Evolutionary conservation across 2,797 vertebrate species (phyloP), one percentile per base, ranked within the genome.

Genomic region (Chanos chanos): DNA sequence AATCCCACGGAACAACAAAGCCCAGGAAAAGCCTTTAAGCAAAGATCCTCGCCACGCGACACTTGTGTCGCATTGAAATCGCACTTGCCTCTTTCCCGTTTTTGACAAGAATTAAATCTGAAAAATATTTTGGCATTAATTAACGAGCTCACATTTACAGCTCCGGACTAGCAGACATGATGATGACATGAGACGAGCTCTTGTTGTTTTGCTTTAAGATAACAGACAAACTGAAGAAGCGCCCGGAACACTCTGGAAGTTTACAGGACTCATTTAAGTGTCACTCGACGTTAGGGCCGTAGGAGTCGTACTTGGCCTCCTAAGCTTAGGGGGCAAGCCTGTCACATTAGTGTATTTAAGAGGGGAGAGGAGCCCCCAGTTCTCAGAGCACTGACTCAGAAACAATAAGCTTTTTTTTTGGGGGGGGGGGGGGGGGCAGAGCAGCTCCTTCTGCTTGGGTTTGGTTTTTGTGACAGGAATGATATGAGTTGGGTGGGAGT

Each of bases 261-360:
- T 64, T 55, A 66, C 25, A 44, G 36, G 15, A 67, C 55, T 65
- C 43, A 51, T 72, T 74, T 70, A 73, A 64, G 53, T 61, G 66
- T 72, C 66, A 74, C 69, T 54, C 40, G 30, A 64, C 47, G 53
- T 69, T 68, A 70, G 61, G 6, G 27, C 43, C 4, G 39, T 15
- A 5, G 15, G 9, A 61, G 49, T 21, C 49, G 2, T 5, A n/a
- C 7, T 10, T 53, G 55, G 52, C 52, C 61, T 63, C 13, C 33
- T 51, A 68, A 45, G 44, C 34, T 48, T 9, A 12, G 15, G 36
- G 54, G 43, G 21, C 10, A 31, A n/a, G 9, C 13, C 45, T 52
- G 64, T 70, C 61, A 53, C 50, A 66, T 63, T 52, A 49, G 12
- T 5, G 51, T 31, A 44, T 7, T n/a, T n/a, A n/a, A n/a, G n/a